Conservation (phyloP, 2,888 invertebrate species). For the Megastigmus dorsalis region DNA sequence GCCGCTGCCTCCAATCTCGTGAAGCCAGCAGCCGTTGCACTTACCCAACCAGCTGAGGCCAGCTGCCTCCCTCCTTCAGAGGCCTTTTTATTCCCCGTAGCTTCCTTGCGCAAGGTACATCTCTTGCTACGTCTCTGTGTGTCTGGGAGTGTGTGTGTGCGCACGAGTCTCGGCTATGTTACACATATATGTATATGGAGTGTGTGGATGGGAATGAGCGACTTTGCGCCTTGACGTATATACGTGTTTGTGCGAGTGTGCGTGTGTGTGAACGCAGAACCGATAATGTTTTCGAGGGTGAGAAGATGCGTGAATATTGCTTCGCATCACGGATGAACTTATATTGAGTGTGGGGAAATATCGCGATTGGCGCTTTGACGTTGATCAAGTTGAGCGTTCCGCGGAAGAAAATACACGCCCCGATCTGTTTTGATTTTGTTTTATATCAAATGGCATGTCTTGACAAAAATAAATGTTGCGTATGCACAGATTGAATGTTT, state of each 20-base stretch:
- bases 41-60: conserved; percentile 26
- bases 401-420: too few relatives aligned
- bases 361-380: too few relatives aligned
- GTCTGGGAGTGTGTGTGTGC: not conserved
- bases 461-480: not conserved
- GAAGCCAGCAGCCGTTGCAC: conserved; percentile 2
- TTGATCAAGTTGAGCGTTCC: too few relatives aligned
- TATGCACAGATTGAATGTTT: too few relatives aligned
- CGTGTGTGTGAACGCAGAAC: not conserved
- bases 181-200: not conserved
- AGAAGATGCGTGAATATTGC: too few relatives aligned
- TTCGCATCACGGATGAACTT: too few relatives aligned
- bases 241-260: not conserved
- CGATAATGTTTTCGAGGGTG: too few relatives aligned
- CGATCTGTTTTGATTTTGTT: too few relatives aligned
- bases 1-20: not conserved
- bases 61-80: not conserved
- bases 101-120: not conserved
- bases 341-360: too few relatives aligned
- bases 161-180: not conserved
- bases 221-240: not conserved
- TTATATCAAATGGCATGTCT: too few relatives aligned
- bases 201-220: not conserved
- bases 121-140: not conserved
- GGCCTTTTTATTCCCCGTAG: too few relatives aligned